Conservation (phyloP, 1,140 invertebrate genomes). For the Aporrectodea caliginosa region DNA sequence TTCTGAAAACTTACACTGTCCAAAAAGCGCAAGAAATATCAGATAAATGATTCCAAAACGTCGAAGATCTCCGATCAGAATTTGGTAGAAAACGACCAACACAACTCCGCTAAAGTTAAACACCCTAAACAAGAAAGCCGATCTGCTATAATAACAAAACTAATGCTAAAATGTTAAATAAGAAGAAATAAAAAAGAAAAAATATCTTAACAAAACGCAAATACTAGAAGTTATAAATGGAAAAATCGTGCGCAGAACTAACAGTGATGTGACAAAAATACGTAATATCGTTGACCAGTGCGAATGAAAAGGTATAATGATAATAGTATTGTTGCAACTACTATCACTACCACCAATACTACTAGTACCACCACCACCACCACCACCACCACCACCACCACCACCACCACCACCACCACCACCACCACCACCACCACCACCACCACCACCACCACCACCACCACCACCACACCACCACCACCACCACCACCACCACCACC, state of each 20-base stretch:
- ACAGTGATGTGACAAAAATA: not conserved
- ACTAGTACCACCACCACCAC: too few relatives aligned
- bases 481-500: too few relatives aligned
- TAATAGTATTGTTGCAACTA: too few relatives aligned
- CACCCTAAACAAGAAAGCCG: constrained; percentile 64
- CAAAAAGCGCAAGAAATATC: constrained; percentile 90
- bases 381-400: too few relatives aligned
- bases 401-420: too few relatives aligned
- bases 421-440: too few relatives aligned
- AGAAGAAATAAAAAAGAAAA: constrained; percentile 30
- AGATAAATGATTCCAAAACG: constrained; percentile 96
- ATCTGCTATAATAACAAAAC: constrained; percentile 15
- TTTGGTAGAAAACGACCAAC: constrained; percentile 99
- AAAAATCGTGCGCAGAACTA: not conserved
- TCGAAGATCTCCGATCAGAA: constrained; percentile 97
- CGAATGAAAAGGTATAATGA: constrained; percentile 6
- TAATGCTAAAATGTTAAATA: not conserved
- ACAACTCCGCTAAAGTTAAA: constrained; percentile 93
- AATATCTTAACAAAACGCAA: not conserved
- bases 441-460: too few relatives aligned
- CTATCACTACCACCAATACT: too few relatives aligned
- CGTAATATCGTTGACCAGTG: too few relatives aligned
- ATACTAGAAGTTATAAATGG: not conserved
- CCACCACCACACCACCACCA: too few relatives aligned
- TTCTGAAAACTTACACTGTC: constrained; percentile 68